Percentiles rank a stretch among this genome's conserved stretches.
These are phyloP conservation scores for Mnemiopsis leidyi DNA, from an alignment of 37 sponge, comb jelly and placozoan genomes.

Conservation along the genomic window DNA sequence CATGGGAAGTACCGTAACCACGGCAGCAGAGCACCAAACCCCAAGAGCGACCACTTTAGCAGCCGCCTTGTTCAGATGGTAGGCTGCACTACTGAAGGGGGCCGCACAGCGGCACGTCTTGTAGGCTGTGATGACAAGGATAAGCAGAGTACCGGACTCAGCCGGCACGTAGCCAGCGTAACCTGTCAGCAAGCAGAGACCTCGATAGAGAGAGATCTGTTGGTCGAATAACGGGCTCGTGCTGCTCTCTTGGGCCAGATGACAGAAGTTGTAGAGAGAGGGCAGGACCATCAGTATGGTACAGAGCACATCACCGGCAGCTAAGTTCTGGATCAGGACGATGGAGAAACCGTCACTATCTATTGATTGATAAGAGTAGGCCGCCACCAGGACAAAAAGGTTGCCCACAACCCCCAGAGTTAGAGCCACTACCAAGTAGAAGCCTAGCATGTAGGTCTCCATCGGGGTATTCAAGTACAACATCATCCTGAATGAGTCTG, in stretches of 20 bases:
- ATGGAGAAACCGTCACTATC: conserved; percentile 8
- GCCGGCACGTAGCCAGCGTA: background rate
- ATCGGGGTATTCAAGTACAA: background rate
- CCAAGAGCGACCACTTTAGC: background rate
- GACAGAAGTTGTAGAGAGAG: background rate
- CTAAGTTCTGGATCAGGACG: background rate
- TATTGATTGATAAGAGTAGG: background rate
- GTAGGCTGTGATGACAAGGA: background rate
- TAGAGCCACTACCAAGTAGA: background rate
- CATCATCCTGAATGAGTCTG: background rate
- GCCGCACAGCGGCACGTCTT: background rate
- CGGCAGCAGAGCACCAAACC: background rate
- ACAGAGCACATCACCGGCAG: background rate
- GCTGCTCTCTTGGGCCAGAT: background rate
- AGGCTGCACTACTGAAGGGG: background rate
- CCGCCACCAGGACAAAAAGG: background rate
- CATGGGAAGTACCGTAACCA: background rate
- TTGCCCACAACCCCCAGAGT: background rate
- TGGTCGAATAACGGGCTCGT: background rate
- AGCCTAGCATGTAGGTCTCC: background rate
- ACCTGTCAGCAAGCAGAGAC: background rate
- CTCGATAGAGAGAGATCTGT: background rate
- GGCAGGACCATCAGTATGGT: background rate
- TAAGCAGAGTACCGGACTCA: background rate
- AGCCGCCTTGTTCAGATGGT: background rate